Base-by-base conservation (phyloP, 2,113 vertebrate genomes). In the Riparia riparia region DNA sequence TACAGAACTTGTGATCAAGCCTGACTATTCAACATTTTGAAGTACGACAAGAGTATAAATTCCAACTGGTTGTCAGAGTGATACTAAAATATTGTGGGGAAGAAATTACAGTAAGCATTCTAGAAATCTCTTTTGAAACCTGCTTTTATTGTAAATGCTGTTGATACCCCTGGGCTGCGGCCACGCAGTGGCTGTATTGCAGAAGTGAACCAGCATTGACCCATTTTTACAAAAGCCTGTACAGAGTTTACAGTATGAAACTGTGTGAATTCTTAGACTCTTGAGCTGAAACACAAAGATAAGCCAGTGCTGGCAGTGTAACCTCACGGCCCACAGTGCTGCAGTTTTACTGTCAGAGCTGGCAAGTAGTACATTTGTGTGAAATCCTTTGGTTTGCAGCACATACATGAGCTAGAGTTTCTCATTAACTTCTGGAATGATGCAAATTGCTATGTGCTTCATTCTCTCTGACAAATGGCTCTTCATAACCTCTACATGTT, bases 381-480 rank as follows among this genome's bases (percentile, higher is more conserved):
- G 10, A 49, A 51, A 49, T 74, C 19, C 7, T 74, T 10, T 56
- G 32, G 15, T 77, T 74, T 83, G 63, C 49, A 89, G 42, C 53
- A 45, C 0, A 0, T n/a, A 18, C 6, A 3, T 3, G 17, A 63
- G 31, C 77, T 66, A 14, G 44, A 87, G 17, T 17, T 58, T 41
- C 19, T 77, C n/a, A n/a, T 63, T 50, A 54, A 15, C 12, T n/a
- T 64, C 21, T 50, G 21, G 49, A 71, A 92, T 39, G 3, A 64
- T 45, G 7, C 5, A 83, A 17, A 63, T 42, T 83, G 2, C n/a
- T 63, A 13, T 1, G 1, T 54, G 31, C 12, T 54, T 66, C 32
- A 57, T 63, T 86, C 14, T 45, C 10, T 76, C 44, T 69, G 60
- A 34, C 22, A 68, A 93, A 76, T 54, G 21, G 4, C 21, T 74